A percentile compares a stretch with the other conserved stretches of the same genome.
Evolutionary conservation across 2,888 invertebrate genomes (phyloP).

Genomic region (Cryptosula pallasiana): DNA sequence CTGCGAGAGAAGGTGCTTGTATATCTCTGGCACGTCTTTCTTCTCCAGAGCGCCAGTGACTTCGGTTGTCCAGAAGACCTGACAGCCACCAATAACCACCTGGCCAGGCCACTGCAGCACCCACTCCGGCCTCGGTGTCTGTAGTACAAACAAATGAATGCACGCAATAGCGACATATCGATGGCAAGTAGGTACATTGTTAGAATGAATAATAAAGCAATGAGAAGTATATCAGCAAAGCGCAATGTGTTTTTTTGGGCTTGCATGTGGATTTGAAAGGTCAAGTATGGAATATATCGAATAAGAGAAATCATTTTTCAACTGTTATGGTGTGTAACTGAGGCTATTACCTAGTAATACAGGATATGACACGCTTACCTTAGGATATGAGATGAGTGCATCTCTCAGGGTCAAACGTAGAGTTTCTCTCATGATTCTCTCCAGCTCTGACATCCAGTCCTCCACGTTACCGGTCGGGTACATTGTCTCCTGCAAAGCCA

Average conservation of each 20-base stretch:
- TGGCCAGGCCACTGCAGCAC: conserved; percentile 75
- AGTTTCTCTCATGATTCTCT: conserved; percentile 67
- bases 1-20: conserved; percentile 58
- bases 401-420: conserved; percentile 56
- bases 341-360: too few relatives aligned
- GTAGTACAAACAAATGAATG: conserved; percentile 25
- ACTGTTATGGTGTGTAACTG: too few relatives aligned
- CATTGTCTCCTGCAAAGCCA: conserved; percentile 63
- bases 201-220: too few relatives aligned
- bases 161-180: not conserved
- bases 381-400: conserved; percentile 55
- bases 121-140: conserved; percentile 61
- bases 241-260: too few relatives aligned
- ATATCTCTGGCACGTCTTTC: conserved; percentile 55
- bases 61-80: conserved; percentile 67
- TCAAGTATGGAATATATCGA: too few relatives aligned
- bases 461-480: conserved; percentile 71
- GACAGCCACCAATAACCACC: conserved; percentile 71
- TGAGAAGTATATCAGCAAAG: too few relatives aligned
- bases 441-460: conserved; percentile 67
- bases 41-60: conserved; percentile 64
- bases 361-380: conserved; percentile 36
- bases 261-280: too few relatives aligned
- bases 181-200: too few relatives aligned
- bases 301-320: too few relatives aligned